Evolutionary conservation across 2,888 invertebrate species (phyloP), one percentile per base, ranked within the genome.

Genomic region (Caenorhabditis panamensis): DNA sequence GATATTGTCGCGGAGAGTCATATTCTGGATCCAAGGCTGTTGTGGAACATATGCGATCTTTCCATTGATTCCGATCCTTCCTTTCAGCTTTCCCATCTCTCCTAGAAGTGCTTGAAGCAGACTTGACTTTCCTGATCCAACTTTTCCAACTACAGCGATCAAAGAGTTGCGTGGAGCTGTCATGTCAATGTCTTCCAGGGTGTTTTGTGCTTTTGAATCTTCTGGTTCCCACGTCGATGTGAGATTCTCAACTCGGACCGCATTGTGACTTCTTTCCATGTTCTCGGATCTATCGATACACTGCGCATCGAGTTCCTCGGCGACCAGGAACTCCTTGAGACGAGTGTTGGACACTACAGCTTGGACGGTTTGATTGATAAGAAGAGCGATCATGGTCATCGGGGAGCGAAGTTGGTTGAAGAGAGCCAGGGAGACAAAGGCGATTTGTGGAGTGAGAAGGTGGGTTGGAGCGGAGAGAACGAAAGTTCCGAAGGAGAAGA

Each of bases 11-110:
- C 94, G 94, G 24, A 98, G 92, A 0, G 96, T 71, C 28, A 95
- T 95, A 92, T 98, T 98, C 92, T 97, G 97, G 78, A 98, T 97
- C 98, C 98, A 99, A 0, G 98, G 96, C 92, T 96, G 96, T 90
- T 97, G 96, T 0, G 96, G 94, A 1, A 96, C 96, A 91, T 96
- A 97, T 0, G 96, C 96, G 8, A 94, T 91, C 4, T 92, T 90
- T 24, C 94, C 94, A 18, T 85, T 59, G 13, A 88, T 84, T n/a
- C 87, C 87, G 22, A 90, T 83, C 36, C 84, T 84, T 24, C 89
- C 90, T 31, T 81, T 62, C 4, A 86, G 53, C 49, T 87, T 85
- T 22, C 87, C 88, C 90, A 90, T 96, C 93, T 97, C 97, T 24
- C 89, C 86, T 0, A 86, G 77, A 49, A 84, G 51, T 9, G 84